These are phyloP conservation scores for Dendrolimus pini DNA, from an alignment of 2,888 invertebrate genomes.

Conservation along the genomic window DNA sequence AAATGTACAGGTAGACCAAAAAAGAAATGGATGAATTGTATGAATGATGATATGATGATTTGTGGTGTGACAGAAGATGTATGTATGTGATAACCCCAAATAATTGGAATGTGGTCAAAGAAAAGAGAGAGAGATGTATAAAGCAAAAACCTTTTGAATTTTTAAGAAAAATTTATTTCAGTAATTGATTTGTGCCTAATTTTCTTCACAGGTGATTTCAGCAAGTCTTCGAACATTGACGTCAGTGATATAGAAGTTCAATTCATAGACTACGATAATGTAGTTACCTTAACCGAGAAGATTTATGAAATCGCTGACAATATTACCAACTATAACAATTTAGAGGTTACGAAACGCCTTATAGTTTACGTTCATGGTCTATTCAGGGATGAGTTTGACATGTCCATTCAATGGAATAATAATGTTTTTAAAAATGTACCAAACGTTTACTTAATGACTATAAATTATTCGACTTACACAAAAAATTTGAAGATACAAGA, in stretches of 20 bases:
- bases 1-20: too few relatives aligned
- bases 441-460: constrained; percentile 1
- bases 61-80: too few relatives aligned
- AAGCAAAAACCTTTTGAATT: too few relatives aligned
- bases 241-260: background rate
- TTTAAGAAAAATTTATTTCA: too few relatives aligned
- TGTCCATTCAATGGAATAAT: background rate
- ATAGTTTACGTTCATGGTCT: constrained; percentile 1
- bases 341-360: background rate
- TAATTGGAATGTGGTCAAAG: too few relatives aligned
- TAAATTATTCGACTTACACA: constrained; percentile 2
- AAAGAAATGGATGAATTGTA: too few relatives aligned
- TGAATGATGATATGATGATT: too few relatives aligned
- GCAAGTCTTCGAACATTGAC: background rate
- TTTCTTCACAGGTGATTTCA: background rate
- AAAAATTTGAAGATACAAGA: background rate
- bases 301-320: background rate
- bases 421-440: background rate
- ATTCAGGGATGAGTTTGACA: background rate
- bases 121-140: too few relatives aligned
- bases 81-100: too few relatives aligned
- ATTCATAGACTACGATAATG: background rate
- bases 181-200: too few relatives aligned
- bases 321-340: background rate
- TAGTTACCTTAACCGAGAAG: background rate